A percentile compares a stretch with the other conserved stretches of the same genome.
Evolutionary conservation across 1,140 invertebrate species (phyloP).

Genomic region (Ericerus pela): DNA sequence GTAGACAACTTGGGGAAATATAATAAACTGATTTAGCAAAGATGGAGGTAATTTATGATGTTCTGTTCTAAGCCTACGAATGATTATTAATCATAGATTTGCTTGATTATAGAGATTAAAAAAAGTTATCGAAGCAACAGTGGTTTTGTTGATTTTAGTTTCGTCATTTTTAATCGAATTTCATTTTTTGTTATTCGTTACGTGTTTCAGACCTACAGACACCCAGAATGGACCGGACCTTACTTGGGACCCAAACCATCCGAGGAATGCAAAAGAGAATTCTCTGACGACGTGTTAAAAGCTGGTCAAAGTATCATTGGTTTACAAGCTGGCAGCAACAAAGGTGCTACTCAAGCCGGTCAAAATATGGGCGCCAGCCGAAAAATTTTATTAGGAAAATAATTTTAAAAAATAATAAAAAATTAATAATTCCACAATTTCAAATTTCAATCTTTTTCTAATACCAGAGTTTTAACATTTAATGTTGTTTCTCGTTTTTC

Average conservation of each 20-base stretch:
- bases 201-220: conserved; percentile 55
- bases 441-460: neutral
- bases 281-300: conserved; percentile 69
- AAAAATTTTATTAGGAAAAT: conserved; percentile 71
- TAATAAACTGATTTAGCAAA: too few relatives aligned
- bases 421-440: neutral
- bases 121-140: too few relatives aligned
- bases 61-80: too few relatives aligned
- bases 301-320: conserved; percentile 76
- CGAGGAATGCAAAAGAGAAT: conserved; percentile 76
- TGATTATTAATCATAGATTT: too few relatives aligned
- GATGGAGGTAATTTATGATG: too few relatives aligned
- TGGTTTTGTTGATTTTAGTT: too few relatives aligned
- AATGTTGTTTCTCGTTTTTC: too few relatives aligned
- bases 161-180: too few relatives aligned
- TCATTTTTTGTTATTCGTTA: neutral
- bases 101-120: too few relatives aligned
- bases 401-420: conserved; percentile 24
- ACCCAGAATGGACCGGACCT: conserved; percentile 75
- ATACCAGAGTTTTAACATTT: too few relatives aligned
- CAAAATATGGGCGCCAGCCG: conserved; percentile 77
- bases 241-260: conserved; percentile 67
- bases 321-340: conserved; percentile 82
- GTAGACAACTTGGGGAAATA: too few relatives aligned
- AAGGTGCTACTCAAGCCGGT: conserved; percentile 73